Conservation (phyloP, 2,888 invertebrate genomes). For the Lochmaea capreae region DNA sequence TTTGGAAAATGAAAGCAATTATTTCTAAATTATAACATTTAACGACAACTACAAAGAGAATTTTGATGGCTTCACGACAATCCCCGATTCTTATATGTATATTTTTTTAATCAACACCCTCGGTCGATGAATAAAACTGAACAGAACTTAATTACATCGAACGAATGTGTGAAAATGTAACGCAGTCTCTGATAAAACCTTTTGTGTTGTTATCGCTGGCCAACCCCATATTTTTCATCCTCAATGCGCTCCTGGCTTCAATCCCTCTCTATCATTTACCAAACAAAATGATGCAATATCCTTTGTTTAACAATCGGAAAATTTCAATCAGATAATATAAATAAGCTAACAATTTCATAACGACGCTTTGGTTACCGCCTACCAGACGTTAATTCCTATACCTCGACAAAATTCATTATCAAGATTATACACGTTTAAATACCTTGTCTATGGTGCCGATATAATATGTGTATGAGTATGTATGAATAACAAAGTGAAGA, state of each 20-base stretch:
- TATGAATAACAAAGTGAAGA: constrained; percentile 1
- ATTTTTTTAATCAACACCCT: too few relatives aligned
- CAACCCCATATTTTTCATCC: background rate
- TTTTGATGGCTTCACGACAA: too few relatives aligned
- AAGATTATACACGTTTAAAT: background rate
- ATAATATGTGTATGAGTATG: background rate
- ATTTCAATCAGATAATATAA: background rate
- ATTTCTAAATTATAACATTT: too few relatives aligned
- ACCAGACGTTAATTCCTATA: background rate
- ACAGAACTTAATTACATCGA: too few relatives aligned
- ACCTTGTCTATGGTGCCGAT: background rate
- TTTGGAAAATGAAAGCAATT: too few relatives aligned
- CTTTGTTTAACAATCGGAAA: background rate
- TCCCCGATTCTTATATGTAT: too few relatives aligned
- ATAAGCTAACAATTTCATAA: background rate
- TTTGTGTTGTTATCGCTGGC: background rate
- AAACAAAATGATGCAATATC: background rate
- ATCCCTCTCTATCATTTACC: background rate
- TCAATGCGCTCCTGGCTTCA: background rate
- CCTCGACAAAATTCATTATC: background rate
- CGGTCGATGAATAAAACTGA: too few relatives aligned
- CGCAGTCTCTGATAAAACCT: background rate
- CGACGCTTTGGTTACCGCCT: background rate
- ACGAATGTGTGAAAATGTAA: background rate
- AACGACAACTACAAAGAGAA: too few relatives aligned